These are phyloP conservation scores for Agonopterix alstromeriana DNA, from an alignment of 2,888 invertebrate species.

Conservation along the genomic window DNA sequence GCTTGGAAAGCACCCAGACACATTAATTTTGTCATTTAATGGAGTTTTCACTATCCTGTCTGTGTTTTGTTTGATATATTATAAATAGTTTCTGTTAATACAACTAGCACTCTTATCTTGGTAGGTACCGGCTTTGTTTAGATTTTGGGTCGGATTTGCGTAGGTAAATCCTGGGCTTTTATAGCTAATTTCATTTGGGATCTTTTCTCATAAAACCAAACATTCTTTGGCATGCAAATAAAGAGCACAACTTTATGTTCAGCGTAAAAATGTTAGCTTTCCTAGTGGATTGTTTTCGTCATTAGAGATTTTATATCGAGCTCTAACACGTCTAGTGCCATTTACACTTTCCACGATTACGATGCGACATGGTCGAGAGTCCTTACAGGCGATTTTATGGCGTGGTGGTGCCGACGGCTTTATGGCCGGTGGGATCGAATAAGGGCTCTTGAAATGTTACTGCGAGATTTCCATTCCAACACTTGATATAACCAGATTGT, in stretches of 20 bases:
- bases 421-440: slow-evolving; percentile 48
- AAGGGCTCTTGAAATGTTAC: slow-evolving; percentile 46
- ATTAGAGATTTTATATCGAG: slow-evolving; percentile 16
- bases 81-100: slow-evolving; percentile 9
- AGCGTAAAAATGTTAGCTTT: slow-evolving; percentile 1
- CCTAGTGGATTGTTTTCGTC: background rate
- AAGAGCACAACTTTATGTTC: slow-evolving; percentile 5
- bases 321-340: slow-evolving; percentile 12
- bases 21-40: slow-evolving; percentile 28
- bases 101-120: slow-evolving; percentile 14
- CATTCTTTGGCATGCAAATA: slow-evolving; percentile 16
- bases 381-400: slow-evolving; percentile 52
- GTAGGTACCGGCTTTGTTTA: slow-evolving; percentile 5
- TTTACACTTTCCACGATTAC: slow-evolving; percentile 33
- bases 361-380: slow-evolving; percentile 31
- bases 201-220: slow-evolving; percentile 22
- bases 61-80: background rate
- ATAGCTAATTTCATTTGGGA: slow-evolving; percentile 29
- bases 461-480: slow-evolving; percentile 33
- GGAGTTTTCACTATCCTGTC: slow-evolving; percentile 11
- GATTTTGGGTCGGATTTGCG: slow-evolving; percentile 13
- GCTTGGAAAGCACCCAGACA: slow-evolving; percentile 20
- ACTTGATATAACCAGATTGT: slow-evolving; percentile 30
- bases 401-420: slow-evolving; percentile 51
- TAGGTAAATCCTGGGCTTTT: slow-evolving; percentile 20